Percentiles rank a stretch among this genome's conserved stretches.
These are phyloP conservation scores for Fissipunctia ypsillon DNA, from an alignment of 2,888 invertebrate genomes.

Conservation along the genomic window DNA sequence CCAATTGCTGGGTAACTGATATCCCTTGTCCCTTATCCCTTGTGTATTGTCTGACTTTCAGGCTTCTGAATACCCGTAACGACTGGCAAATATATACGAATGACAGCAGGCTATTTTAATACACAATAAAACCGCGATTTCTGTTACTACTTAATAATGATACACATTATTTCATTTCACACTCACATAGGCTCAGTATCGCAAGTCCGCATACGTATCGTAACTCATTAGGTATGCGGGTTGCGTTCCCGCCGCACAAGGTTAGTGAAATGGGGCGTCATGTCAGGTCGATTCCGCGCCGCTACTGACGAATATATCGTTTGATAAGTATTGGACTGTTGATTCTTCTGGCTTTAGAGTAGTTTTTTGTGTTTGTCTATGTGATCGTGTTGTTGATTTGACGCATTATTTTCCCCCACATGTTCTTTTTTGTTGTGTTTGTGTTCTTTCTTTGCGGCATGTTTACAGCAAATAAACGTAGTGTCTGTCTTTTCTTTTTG, in stretches of 20 bases:
- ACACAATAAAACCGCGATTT: neutral
- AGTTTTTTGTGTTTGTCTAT: neutral
- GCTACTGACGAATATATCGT: conserved; percentile 36
- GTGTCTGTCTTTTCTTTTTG: no score
- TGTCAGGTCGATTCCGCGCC: conserved; percentile 44
- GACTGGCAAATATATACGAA: neutral
- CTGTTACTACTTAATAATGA: conserved; percentile 1
- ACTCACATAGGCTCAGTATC: conserved; percentile 30
- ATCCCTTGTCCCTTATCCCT: no score
- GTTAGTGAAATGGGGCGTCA: conserved; percentile 74
- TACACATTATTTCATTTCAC: conserved; percentile 22
- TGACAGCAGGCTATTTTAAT: neutral
- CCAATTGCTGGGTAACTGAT: no score
- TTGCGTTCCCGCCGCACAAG: conserved; percentile 68
- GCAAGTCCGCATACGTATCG: conserved; percentile 31
- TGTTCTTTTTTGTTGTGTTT: no score
- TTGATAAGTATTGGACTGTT: neutral
- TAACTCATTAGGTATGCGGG: conserved; percentile 64
- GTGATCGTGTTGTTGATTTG: neutral
- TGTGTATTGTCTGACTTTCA: neutral
- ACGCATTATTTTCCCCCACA: neutral
- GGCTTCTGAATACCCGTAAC: neutral
- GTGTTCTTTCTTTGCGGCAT: no score
- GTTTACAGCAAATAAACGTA: no score
- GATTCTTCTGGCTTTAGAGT: neutral